Evolutionary conservation across 2,888 invertebrate genomes (phyloP), one percentile per base, ranked within the genome.

Genomic region (Artemia sinica): DNA sequence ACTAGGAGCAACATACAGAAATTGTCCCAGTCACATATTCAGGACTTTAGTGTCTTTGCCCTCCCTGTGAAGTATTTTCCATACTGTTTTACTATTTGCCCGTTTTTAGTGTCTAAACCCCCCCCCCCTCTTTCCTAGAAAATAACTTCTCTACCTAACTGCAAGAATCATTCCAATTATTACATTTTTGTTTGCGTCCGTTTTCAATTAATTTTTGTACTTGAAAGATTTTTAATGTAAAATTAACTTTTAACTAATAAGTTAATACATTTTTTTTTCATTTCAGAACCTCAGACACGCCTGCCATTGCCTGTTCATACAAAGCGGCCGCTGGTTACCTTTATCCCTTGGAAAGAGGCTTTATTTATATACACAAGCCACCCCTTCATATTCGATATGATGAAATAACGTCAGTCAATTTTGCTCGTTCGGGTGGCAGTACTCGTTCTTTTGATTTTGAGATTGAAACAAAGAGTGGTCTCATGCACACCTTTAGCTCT

Each of bases 331-430:
- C 95, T 0, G 98, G 98, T 1, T 89, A 92, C 76, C 80, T 99
- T 67, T 99, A 98, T 80, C 98, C 98, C 0, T 79, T 99, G 65
- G 98, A 98, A 78, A 84, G 96, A 74, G 96, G 98, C 11, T 96
- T 98, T 77, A 95, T 98, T 74, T 98, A 94, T 77, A 91, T 98
- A 1, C 96, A 97, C 79, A 98, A 98, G 77, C 98, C 98, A 0
- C 96, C 98, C 0, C 85, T 98, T 71, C 96, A 97, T 76, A 92
- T 98, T 71, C 86, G 96, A 10, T 97, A 96, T 77, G 98, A 98
- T 76, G 98, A 98, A 80, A 89, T 97, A 48, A 84, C 85, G 0
- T 87, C 88, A 0, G 94, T 96, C 10, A 95, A 96, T 79, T 96
- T 96, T 80, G 95, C 94, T 0, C 84, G 96, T 75, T 89, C 93